Conservation (phyloP, 2,888 invertebrate genomes). For the Antheraea assamensis region DNA sequence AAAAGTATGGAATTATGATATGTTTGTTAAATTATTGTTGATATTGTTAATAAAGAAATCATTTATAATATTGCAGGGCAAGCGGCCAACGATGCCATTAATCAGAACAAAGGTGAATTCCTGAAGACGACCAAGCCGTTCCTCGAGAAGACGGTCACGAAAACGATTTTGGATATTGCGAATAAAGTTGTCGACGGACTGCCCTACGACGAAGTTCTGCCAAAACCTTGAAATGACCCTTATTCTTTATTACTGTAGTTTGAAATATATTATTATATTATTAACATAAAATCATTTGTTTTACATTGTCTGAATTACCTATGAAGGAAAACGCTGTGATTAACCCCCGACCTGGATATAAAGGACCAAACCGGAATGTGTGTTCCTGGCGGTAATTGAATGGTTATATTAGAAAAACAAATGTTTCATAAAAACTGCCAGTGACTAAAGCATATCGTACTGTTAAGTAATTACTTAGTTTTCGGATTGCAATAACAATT, state of each 20-base stretch:
- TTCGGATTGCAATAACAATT: no score
- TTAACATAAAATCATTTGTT: neutral
- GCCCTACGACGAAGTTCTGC: slow-evolving; percentile 80
- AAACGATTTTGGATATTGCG: slow-evolving; percentile 75
- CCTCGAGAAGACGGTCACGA: slow-evolving; percentile 78
- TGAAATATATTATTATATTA: neutral
- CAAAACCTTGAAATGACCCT: slow-evolving; percentile 45
- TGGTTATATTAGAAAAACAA: no score
- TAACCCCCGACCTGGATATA: no score
- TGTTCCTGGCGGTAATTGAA: no score
- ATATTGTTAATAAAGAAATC: neutral
- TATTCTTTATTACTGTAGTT: neutral
- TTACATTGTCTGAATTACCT: neutral
- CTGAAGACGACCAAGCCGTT: slow-evolving; percentile 80
- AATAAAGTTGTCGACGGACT: slow-evolving; percentile 81
- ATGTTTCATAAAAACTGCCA: no score
- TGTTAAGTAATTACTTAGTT: no score
- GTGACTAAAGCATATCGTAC: no score
- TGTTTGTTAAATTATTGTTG: neutral
- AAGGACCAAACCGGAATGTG: no score
- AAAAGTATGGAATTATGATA: neutral
- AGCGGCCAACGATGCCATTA: slow-evolving; percentile 82
- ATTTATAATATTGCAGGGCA: slow-evolving; percentile 61
- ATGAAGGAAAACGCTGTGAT: neutral
- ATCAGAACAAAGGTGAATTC: slow-evolving; percentile 83